phyloP scores from a whole-genome alignment of 2,888 invertebrate species.

The Acholoe squamosa region DNA sequence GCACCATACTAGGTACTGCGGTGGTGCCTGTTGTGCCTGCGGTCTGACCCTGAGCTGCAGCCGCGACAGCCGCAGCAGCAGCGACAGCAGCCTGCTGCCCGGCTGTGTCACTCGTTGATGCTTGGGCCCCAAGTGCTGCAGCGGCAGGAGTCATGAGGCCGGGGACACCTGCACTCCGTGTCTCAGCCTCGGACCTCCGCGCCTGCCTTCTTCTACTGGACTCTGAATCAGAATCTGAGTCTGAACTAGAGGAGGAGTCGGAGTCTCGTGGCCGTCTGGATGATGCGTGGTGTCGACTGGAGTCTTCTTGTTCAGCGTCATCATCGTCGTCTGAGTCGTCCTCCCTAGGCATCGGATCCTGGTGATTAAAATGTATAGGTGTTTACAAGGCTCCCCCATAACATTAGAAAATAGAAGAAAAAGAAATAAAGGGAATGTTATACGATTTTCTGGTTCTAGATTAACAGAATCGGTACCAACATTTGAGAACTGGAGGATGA shows the following conservation, averaged over 20 bases:
- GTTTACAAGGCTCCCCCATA: too few relatives aligned
- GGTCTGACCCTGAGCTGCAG: background rate
- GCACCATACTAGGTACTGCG: slow-evolving; percentile 71
- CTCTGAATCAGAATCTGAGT: slow-evolving; percentile 58
- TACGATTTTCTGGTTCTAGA: too few relatives aligned
- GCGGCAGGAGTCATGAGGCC: background rate
- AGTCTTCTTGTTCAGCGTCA: slow-evolving; percentile 67
- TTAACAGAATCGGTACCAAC: too few relatives aligned
- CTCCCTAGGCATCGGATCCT: slow-evolving; percentile 64
- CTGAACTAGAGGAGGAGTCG: slow-evolving; percentile 25
- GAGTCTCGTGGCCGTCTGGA: background rate
- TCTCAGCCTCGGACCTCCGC: background rate
- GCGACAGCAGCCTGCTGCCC: slow-evolving; percentile 7
- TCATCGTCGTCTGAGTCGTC: slow-evolving; percentile 69
- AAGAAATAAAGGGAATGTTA: too few relatives aligned
- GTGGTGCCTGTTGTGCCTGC: background rate
- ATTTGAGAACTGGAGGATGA: too few relatives aligned
- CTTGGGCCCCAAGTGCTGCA: background rate
- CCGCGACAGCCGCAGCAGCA: background rate
- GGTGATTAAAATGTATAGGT: too few relatives aligned
- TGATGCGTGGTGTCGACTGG: background rate
- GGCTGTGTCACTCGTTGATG: background rate
- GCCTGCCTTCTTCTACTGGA: background rate
- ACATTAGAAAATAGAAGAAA: too few relatives aligned
- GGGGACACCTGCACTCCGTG: background rate